Percentiles rank a stretch among this genome's conserved stretches.
Conservation (phyloP, 2,888 invertebrate species). For the Carterocephalus palaemon region DNA sequence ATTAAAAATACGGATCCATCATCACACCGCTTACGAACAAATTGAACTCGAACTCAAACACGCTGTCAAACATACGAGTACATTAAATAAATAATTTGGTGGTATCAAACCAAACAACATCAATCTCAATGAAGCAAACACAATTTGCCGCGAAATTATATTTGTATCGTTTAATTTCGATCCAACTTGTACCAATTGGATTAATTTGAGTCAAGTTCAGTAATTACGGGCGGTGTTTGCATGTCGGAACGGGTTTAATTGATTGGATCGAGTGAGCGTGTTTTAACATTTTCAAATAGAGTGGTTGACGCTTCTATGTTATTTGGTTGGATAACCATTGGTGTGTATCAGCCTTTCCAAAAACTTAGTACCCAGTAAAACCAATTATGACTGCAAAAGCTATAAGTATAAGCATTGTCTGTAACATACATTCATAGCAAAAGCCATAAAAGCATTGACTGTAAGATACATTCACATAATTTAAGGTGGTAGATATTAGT, state of each 20-base stretch:
- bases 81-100: conserved; percentile 21
- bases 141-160: conserved; percentile 57
- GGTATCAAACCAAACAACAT: conserved; percentile 38
- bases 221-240: conserved; percentile 47
- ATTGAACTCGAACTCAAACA: conserved; percentile 19
- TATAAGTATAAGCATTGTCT: too few relatives aligned
- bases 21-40: conserved; percentile 5
- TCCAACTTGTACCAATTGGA: conserved; percentile 50
- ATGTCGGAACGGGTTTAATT: conserved; percentile 34
- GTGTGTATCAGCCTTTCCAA: neutral
- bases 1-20: neutral
- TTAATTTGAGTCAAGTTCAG: conserved; percentile 50
- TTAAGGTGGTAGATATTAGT: too few relatives aligned
- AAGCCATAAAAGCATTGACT: too few relatives aligned
- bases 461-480: too few relatives aligned
- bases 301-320: conserved; percentile 1
- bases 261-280: conserved; percentile 16
- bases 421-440: too few relatives aligned
- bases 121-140: conserved; percentile 50
- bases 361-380: too few relatives aligned
- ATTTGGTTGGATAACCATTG: neutral
- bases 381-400: too few relatives aligned
- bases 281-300: conserved; percentile 13
- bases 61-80: conserved; percentile 9
- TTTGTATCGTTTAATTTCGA: conserved; percentile 55